Conservation (phyloP, 2,113 vertebrate species). For the Melanostigma gelatinosum region DNA sequence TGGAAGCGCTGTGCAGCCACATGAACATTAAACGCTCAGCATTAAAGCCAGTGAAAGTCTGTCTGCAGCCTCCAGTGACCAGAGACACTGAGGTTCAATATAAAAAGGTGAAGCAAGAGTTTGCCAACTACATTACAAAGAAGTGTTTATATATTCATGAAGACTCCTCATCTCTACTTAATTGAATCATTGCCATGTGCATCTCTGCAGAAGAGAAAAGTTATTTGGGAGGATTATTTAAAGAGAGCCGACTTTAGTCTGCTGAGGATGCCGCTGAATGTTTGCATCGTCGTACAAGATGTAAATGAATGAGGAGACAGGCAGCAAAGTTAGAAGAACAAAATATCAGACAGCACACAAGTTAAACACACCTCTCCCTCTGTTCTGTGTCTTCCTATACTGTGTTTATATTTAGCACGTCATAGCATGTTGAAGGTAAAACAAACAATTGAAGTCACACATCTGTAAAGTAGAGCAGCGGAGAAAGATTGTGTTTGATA, state of each 20-base stretch:
- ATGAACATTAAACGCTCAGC: constrained; percentile 40
- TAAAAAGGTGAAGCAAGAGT: constrained; percentile 49
- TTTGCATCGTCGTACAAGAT: background rate
- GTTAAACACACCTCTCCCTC: background rate
- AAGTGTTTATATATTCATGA: background rate
- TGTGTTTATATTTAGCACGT: background rate
- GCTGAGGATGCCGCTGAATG: constrained; percentile 4
- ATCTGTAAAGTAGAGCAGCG: background rate
- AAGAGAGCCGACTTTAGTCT: constrained; percentile 48
- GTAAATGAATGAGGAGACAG: constrained; percentile 19
- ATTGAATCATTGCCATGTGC: constrained; percentile 80
- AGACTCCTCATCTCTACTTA: constrained; percentile 46
- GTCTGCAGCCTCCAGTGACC: constrained; percentile 36
- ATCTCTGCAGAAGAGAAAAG: constrained; percentile 81
- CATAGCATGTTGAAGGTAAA: background rate
- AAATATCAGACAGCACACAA: background rate
- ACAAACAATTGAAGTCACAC: background rate
- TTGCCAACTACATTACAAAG: constrained; percentile 40
- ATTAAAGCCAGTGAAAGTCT: constrained; percentile 52
- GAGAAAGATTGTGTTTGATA: background rate
- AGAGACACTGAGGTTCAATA: constrained; percentile 28
- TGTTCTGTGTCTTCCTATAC: background rate
- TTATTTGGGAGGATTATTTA: constrained; percentile 83
- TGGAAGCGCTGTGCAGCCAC: constrained; percentile 18
- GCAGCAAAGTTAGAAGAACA: background rate